Evolutionary conservation across 2,888 invertebrate species (phyloP).

Genomic region (Oegoconia quadripuncta): DNA sequence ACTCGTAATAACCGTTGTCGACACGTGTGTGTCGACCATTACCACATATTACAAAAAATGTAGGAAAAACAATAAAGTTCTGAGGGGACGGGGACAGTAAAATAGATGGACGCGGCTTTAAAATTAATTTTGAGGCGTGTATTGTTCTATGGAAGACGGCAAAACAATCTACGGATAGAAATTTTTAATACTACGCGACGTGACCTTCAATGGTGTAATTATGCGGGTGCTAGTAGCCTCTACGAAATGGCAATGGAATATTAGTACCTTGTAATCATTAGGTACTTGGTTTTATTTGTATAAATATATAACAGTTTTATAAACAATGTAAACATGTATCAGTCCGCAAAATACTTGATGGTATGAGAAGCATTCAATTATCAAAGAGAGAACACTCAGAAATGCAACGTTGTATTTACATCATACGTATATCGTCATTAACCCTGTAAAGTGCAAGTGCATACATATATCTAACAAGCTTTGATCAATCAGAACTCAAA

Average conservation of each 20-base stretch:
- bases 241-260: no score
- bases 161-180: not conserved
- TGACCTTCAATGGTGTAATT: no score
- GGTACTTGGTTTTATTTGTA: no score
- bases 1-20: constrained; percentile 75
- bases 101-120: constrained; percentile 56
- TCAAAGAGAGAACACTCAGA: no score
- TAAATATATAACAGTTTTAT: no score
- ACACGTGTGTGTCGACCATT: constrained; percentile 76
- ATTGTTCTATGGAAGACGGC: not conserved
- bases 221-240: no score
- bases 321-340: no score
- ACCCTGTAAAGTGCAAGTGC: not conserved
- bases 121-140: constrained; percentile 51
- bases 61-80: constrained; percentile 72
- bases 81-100: constrained; percentile 39
- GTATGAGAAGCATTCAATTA: no score
- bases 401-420: no score
- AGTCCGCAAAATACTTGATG: no score
- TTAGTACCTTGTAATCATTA: no score
- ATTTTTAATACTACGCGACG: no score
- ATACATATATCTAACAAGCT: constrained; percentile 13
- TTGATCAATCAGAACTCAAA: constrained; percentile 42
- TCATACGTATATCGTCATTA: constrained; percentile 3
- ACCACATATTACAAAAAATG: constrained; percentile 79